Percentiles rank a stretch among this genome's conserved stretches.
phyloP scores from a whole-genome alignment of 2,888 invertebrate genomes.

The Sycophila texana region DNA sequence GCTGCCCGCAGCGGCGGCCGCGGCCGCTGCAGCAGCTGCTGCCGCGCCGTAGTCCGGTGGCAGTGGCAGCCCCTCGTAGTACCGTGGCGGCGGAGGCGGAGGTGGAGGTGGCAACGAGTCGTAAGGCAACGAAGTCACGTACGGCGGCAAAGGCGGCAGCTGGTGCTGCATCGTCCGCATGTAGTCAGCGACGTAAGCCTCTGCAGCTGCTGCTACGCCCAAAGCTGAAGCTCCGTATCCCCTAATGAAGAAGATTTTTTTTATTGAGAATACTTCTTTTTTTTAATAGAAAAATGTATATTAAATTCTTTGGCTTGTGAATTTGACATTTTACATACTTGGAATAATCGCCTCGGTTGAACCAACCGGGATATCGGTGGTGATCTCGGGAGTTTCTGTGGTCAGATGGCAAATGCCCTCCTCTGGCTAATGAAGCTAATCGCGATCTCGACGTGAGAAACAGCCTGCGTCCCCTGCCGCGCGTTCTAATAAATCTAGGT shows the following conservation, averaged over 20 bases:
- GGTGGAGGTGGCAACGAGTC: slow-evolving; percentile 77
- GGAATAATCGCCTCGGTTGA: slow-evolving; percentile 71
- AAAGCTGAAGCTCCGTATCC: slow-evolving; percentile 76
- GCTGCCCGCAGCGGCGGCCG: slow-evolving; percentile 77
- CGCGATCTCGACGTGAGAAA: slow-evolving; percentile 82
- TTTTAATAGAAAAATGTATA: slow-evolving; percentile 1
- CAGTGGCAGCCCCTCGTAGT: slow-evolving; percentile 86
- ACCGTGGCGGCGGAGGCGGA: slow-evolving; percentile 83
- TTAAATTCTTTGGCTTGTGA: background rate
- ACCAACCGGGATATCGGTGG: slow-evolving; percentile 71
- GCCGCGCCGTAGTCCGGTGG: slow-evolving; percentile 84
- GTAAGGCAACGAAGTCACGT: slow-evolving; percentile 82
- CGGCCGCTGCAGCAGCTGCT: slow-evolving; percentile 66
- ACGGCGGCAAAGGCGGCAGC: slow-evolving; percentile 90
- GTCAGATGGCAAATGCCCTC: slow-evolving; percentile 68
- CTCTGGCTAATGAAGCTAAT: slow-evolving; percentile 75
- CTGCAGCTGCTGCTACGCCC: slow-evolving; percentile 84
- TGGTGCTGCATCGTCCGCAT: slow-evolving; percentile 93
- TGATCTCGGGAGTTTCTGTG: slow-evolving; percentile 70
- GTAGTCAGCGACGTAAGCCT: slow-evolving; percentile 92
- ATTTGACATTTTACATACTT: slow-evolving; percentile 63
- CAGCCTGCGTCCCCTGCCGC: slow-evolving; percentile 77
- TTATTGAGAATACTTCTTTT: too few relatives aligned
- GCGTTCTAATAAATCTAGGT: slow-evolving; percentile 70
- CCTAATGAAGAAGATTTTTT: slow-evolving; percentile 56